These are phyloP conservation scores for Phataginus tricuspis DNA, from an alignment of 2,797 vertebrate species.

Conservation along the genomic window DNA sequence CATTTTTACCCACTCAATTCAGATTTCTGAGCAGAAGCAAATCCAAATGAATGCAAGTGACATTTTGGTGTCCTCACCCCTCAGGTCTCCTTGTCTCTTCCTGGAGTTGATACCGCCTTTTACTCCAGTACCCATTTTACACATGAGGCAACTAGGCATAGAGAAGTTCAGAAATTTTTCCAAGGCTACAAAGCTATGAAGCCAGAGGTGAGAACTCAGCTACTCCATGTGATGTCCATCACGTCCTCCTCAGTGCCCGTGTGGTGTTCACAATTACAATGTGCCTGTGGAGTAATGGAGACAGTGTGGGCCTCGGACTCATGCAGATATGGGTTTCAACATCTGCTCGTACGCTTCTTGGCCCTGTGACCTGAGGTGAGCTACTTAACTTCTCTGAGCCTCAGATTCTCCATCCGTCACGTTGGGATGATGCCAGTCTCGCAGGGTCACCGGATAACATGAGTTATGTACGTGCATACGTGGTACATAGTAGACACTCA, in stretches of 20 bases:
- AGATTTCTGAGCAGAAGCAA: neutral
- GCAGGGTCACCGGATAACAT: neutral
- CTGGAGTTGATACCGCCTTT: neutral
- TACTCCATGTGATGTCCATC: neutral
- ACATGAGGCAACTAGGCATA: neutral
- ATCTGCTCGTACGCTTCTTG: neutral
- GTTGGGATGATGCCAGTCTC: neutral
- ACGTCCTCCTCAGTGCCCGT: neutral
- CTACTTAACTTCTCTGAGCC: neutral
- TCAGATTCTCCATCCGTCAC: neutral
- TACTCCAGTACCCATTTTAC: neutral
- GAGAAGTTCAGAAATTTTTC: neutral
- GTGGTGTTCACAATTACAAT: conserved; percentile 54
- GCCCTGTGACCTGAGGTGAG: neutral
- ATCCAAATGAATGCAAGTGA: neutral
- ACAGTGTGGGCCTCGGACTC: neutral
- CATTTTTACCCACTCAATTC: neutral
- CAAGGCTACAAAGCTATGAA: neutral
- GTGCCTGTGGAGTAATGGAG: neutral
- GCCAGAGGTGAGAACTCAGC: neutral
- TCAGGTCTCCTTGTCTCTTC: neutral
- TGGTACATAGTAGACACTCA: neutral
- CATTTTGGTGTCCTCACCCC: neutral
- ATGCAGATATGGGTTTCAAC: neutral
- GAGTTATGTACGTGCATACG: neutral